A percentile compares a stretch with the other conserved stretches of the same genome.
Evolutionary conservation across 2,888 invertebrate genomes (phyloP).

Genomic region (Chirona hameri): DNA sequence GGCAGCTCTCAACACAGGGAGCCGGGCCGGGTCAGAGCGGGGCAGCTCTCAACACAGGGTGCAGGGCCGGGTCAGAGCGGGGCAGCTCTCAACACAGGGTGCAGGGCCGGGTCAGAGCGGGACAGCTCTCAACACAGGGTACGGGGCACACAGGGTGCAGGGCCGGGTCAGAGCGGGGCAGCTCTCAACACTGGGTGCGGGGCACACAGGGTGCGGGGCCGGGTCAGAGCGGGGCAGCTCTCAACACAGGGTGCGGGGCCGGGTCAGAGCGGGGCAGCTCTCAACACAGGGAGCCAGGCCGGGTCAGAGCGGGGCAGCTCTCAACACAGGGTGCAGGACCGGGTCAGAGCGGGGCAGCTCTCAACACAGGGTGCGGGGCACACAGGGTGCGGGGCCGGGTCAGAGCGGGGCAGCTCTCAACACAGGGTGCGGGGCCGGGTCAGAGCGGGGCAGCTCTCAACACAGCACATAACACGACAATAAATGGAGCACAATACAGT

Average conservation of each 20-base stretch:
- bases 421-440: slow-evolving; percentile 26
- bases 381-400: slow-evolving; percentile 26
- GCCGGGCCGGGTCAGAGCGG: slow-evolving; percentile 25
- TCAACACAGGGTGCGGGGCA: not conserved
- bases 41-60: not conserved
- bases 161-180: slow-evolving; percentile 27
- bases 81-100: too few relatives aligned
- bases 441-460: not conserved
- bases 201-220: not conserved
- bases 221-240: slow-evolving; percentile 4
- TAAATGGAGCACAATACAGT: too few relatives aligned
- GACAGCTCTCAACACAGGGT: not conserved
- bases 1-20: not conserved
- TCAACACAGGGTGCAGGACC: not conserved
- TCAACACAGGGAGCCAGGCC: too few relatives aligned
- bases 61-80: too few relatives aligned
- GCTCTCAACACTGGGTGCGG: not conserved
- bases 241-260: not conserved
- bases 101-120: slow-evolving; percentile 26
- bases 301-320: too few relatives aligned
- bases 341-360: slow-evolving; percentile 4
- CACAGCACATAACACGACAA: too few relatives aligned
- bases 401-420: not conserved
- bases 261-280: slow-evolving; percentile 4
- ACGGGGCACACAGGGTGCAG: not conserved